These are phyloP conservation scores for Charadrius vociferus DNA, from an alignment of 2,113 vertebrate genomes.

Conservation along the genomic window DNA sequence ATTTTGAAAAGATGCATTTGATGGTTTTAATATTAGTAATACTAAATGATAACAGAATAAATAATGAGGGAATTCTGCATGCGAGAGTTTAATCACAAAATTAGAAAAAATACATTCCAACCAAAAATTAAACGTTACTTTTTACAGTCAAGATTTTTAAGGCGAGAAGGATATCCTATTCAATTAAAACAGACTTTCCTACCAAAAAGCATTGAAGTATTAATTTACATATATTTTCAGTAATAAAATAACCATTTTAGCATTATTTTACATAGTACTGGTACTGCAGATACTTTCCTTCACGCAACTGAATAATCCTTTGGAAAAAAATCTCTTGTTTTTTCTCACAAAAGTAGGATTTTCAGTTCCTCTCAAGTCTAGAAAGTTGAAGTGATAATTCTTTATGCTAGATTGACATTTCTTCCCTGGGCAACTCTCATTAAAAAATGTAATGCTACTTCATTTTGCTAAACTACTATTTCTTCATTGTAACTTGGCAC, in stretches of 20 bases:
- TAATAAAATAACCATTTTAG: not conserved
- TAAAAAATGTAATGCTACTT: not conserved
- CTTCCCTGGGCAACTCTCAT: not conserved
- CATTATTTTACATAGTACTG: not conserved
- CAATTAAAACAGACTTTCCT: not conserved
- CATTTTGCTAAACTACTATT: not conserved
- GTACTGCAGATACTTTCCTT: not conserved
- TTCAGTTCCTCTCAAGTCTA: not conserved
- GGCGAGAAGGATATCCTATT: not conserved
- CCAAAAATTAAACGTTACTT: not conserved
- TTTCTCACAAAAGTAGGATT: not conserved
- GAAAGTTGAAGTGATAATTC: not conserved
- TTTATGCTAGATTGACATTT: not conserved
- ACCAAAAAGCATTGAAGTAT: not conserved
- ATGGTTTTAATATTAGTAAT: not conserved
- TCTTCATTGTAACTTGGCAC: not conserved
- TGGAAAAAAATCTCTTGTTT: not conserved
- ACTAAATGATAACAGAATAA: not conserved
- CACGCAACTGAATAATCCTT: not conserved
- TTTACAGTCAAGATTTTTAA: not conserved
- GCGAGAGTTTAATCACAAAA: not conserved
- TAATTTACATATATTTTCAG: not conserved
- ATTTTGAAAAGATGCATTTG: not conserved
- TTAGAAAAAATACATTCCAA: not conserved
- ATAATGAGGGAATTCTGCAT: not conserved